phyloP scores from a whole-genome alignment of 2,888 invertebrate species.

The Quadroppia sp. region DNA sequence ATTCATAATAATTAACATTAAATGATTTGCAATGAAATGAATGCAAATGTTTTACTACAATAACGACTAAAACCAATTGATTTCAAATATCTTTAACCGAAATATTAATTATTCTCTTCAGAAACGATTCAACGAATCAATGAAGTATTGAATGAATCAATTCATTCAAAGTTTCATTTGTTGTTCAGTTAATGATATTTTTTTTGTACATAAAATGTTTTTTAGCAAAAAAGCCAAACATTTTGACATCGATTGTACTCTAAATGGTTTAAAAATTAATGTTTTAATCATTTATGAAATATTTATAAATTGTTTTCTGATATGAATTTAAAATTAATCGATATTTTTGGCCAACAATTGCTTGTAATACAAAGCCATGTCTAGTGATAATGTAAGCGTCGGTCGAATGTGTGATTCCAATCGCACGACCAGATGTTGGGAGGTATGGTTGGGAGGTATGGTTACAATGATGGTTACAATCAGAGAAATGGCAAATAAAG shows the following conservation, averaged over 20 bases:
- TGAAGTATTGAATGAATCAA: conserved; percentile 10
- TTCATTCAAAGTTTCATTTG: neutral
- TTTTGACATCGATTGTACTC: conserved; percentile 30
- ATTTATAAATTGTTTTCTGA: conserved; percentile 9
- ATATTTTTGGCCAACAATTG: neutral
- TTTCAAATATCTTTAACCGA: too few species aligned
- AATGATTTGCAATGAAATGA: too few species aligned
- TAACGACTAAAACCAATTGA: too few species aligned
- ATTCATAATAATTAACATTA: too few species aligned
- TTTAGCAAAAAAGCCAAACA: neutral
- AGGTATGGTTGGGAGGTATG: conserved; percentile 30
- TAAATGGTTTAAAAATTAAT: neutral
- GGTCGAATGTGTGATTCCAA: neutral
- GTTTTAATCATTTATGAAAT: neutral
- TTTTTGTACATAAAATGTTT: conserved; percentile 25
- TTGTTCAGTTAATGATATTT: neutral
- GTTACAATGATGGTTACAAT: conserved; percentile 19
- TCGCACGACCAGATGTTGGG: conserved; percentile 25
- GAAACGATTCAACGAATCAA: too few species aligned
- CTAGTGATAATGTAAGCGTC: neutral
- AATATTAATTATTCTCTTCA: too few species aligned
- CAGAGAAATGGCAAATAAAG: conserved; percentile 11
- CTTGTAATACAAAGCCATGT: neutral
- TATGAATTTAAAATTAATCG: conserved; percentile 8
- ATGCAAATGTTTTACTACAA: too few species aligned